phyloP scores from a whole-genome alignment of 1,140 invertebrate genomes.

The Hesperophylax magnus region DNA sequence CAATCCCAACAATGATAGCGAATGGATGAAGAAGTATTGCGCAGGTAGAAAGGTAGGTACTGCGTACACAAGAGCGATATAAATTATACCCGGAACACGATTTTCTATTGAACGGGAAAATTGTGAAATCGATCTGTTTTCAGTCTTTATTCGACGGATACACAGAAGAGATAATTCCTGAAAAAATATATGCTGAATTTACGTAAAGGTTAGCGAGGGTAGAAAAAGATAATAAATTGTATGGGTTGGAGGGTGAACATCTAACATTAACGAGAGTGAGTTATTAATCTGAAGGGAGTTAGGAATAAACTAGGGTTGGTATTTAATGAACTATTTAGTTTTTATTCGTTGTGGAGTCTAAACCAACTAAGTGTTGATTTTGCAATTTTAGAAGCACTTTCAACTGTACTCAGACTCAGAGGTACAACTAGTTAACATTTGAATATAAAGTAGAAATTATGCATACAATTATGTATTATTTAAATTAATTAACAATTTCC shows the following conservation, averaged over 20 bases:
- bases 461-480: no score
- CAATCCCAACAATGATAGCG: background rate
- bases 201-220: background rate
- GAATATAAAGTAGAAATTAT: no score
- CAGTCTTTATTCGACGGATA: background rate
- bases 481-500: no score
- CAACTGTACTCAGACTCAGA: no score
- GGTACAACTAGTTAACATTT: no score
- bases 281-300: background rate
- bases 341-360: no score
- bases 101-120: conserved; percentile 8
- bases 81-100: conserved; percentile 14
- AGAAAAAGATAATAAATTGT: background rate
- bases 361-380: no score
- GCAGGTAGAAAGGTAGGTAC: background rate
- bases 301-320: no score
- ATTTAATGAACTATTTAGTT: no score
- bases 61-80: conserved; percentile 6
- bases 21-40: background rate
- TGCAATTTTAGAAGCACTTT: no score
- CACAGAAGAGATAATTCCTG: background rate
- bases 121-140: conserved; percentile 4
- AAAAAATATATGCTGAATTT: background rate
- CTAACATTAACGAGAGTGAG: background rate
- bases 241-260: background rate